Base-by-base conservation (phyloP, 53 echinoderm and acorn worm genomes). In the Holothuria scabra region DNA sequence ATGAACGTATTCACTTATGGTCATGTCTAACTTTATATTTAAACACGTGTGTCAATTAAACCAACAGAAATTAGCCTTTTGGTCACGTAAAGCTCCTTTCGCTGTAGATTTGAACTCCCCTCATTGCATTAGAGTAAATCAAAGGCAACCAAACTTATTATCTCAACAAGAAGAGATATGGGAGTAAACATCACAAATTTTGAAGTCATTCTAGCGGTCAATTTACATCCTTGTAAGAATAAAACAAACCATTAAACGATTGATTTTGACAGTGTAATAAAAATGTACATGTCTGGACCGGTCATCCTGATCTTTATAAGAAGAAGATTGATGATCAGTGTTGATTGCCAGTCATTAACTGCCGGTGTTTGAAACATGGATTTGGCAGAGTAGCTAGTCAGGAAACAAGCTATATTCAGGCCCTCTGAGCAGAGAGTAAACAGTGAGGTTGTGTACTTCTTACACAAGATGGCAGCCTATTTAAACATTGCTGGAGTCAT, bases 391-490 rank as follows among this genome's bases (percentile, higher is more conserved):
- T 72, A 48, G 46, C 25, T 44, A 46, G 26, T 46, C n/a, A 72
- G 72, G 72, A 72, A 72, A 72, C 72, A 72, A 72, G 49, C 37
- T 46, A 28, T 16, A 72, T 49, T 72, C 26, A 48, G 72, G 72
- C 44, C 44, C 46, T 49, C n/a, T 28, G 48, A 72, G 72, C 72
- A 14, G 41, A 72, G 69, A 69, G 69, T 23, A 69, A 69, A 69
- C 69, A 69, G 37, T 44, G 44, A 21, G n/a, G 1, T 37, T 69
- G 69, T 69, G 72, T 44, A 72, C 72, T 52, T 0, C 11, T 35
- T 23, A 72, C 28, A 72, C 72, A 46, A 44, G 72, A 72, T 44
- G 5, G 52, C 26, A 26, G 72, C 72, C 48, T 25, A 34, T 72
- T 0, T 21, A 72, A 72, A 72, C 10, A 72, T 11, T 25, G 46